phyloP scores from a whole-genome alignment of 2,888 invertebrate species.

The Coelogynopora nodosa region DNA sequence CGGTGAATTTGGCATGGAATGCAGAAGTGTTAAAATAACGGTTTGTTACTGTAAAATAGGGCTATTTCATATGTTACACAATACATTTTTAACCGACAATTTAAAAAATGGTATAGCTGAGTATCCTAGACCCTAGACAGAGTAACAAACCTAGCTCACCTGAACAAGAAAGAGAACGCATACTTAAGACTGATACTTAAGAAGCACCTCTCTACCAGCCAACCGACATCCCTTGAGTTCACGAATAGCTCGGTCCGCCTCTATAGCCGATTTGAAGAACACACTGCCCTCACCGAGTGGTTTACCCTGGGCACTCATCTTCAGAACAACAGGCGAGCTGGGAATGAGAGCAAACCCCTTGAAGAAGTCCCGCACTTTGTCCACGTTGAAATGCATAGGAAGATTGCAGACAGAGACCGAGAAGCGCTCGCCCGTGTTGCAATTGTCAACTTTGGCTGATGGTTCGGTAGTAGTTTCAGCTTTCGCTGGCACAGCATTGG shows the following conservation, averaged over 20 bases:
- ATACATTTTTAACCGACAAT: too few relatives aligned
- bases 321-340: neutral
- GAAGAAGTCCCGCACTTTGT: slow-evolving; percentile 11
- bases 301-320: slow-evolving; percentile 29
- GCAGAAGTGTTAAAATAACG: too few relatives aligned
- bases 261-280: neutral
- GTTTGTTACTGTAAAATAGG: too few relatives aligned
- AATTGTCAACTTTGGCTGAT: neutral
- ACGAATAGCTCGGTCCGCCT: slow-evolving; percentile 19
- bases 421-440: neutral
- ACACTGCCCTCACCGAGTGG: slow-evolving; percentile 26
- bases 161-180: neutral
- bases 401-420: neutral
- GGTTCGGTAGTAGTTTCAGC: neutral
- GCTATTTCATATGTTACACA: too few relatives aligned
- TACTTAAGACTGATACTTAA: slow-evolving; percentile 22
- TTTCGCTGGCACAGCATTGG: neutral
- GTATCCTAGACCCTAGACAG: too few relatives aligned
- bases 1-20: too few relatives aligned
- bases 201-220: neutral
- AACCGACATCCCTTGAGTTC: slow-evolving; percentile 18
- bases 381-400: neutral
- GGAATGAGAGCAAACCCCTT: neutral
- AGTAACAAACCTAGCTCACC: neutral
- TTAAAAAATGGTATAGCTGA: too few relatives aligned